phyloP scores from a whole-genome alignment of 1,140 invertebrate genomes.

The Diorhabda elongata region DNA sequence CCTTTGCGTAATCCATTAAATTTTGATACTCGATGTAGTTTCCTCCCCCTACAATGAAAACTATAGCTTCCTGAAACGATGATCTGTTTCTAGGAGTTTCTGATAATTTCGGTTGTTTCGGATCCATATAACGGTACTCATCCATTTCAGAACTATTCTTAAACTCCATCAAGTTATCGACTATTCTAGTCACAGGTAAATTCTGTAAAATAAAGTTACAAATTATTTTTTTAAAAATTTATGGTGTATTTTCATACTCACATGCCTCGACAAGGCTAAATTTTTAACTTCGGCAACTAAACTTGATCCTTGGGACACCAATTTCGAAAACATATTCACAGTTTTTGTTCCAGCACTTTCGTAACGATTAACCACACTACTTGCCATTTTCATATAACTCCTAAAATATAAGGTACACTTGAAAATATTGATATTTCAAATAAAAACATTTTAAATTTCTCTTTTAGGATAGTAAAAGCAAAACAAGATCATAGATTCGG shows the following conservation, averaged over 20 bases:
- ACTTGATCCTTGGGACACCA: slow-evolving; percentile 93
- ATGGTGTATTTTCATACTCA: slow-evolving; percentile 50
- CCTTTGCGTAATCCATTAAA: slow-evolving; percentile 90
- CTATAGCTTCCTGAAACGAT: slow-evolving; percentile 84
- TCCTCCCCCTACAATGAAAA: slow-evolving; percentile 96
- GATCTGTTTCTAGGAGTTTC: slow-evolving; percentile 65
- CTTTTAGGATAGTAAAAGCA: no score
- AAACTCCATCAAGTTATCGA: slow-evolving; percentile 87
- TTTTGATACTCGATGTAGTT: slow-evolving; percentile 99
- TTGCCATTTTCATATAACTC: slow-evolving; percentile 77
- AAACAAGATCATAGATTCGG: no score
- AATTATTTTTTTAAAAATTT: not conserved
- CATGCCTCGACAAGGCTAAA: slow-evolving; percentile 95
- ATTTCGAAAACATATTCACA: slow-evolving; percentile 96
- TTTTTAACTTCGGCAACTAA: slow-evolving; percentile 99
- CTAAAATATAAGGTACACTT: slow-evolving; percentile 46
- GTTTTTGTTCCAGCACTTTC: slow-evolving; percentile 95
- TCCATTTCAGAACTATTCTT: slow-evolving; percentile 74
- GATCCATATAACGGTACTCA: slow-evolving; percentile 89
- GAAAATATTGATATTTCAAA: slow-evolving; percentile 13
- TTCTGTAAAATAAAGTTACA: slow-evolving; percentile 55
- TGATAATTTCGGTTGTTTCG: slow-evolving; percentile 75
- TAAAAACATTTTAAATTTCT: not conserved
- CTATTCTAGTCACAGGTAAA: slow-evolving; percentile 86
- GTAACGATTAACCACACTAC: slow-evolving; percentile 63